Percentiles rank a stretch among this genome's conserved stretches.
Conservation (phyloP, 2,113 vertebrate genomes). For the Corythaixoides concolor region DNA sequence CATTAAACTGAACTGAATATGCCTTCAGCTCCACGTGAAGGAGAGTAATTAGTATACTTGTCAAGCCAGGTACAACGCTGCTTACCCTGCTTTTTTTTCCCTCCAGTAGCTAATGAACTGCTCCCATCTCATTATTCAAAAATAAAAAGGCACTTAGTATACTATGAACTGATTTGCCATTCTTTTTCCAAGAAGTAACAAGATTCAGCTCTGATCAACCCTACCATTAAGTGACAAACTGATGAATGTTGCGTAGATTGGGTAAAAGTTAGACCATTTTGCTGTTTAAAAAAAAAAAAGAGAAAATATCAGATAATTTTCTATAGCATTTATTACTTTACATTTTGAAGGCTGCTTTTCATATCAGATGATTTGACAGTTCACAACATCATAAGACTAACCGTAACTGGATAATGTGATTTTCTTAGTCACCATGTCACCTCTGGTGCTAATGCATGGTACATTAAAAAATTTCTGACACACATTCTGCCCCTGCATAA, state of each 20-base stretch:
- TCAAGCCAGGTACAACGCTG: conserved; percentile 93
- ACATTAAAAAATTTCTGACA: not conserved
- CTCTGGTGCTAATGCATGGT: not conserved
- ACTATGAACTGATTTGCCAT: conserved; percentile 80
- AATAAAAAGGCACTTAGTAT: conserved; percentile 85
- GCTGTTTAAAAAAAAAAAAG: conserved; percentile 20
- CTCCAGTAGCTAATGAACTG: conserved; percentile 87
- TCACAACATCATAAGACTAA: conserved; percentile 19
- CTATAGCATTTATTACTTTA: not conserved
- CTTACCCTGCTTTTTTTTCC: conserved; percentile 86
- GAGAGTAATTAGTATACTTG: conserved; percentile 99
- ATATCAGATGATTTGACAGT: not conserved
- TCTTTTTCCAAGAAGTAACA: conserved; percentile 78
- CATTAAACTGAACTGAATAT: conserved; percentile 89
- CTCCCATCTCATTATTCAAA: conserved; percentile 88
- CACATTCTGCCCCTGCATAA: not conserved
- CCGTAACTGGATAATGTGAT: not conserved
- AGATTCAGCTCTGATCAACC: conserved; percentile 78
- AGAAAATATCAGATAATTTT: conserved; percentile 38
- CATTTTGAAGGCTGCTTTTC: conserved; percentile 21
- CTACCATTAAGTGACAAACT: conserved; percentile 77
- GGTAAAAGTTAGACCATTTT: conserved; percentile 66
- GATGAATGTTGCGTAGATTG: conserved; percentile 70
- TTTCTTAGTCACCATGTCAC: conserved; percentile 17
- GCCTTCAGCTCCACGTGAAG: conserved; percentile 91